A percentile compares a stretch with the other conserved stretches of the same genome.
Evolutionary conservation across 2,888 invertebrate genomes (phyloP).

Genomic region (Phoenoteleia sp.): DNA sequence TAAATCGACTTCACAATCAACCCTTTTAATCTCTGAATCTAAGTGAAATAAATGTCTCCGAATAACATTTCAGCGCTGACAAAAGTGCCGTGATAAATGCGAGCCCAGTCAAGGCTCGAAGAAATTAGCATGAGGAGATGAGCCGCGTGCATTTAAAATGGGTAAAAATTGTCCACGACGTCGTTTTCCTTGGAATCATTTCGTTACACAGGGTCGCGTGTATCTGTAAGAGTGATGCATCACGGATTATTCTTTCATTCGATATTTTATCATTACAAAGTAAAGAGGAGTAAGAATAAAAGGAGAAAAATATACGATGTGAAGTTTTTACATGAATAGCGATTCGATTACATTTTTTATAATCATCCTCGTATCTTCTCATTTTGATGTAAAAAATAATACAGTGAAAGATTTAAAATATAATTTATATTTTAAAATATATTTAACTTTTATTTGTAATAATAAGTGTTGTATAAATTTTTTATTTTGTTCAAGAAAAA

Average conservation of each 20-base stretch:
- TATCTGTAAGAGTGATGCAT: conserved; percentile 26
- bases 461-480: too few relatives aligned
- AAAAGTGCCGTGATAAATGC: conserved; percentile 25
- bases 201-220: conserved; percentile 72
- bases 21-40: conserved; percentile 19
- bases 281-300: conserved; percentile 1
- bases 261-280: conserved; percentile 45
- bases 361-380: too few relatives aligned
- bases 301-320: too few relatives aligned
- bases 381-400: too few relatives aligned
- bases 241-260: conserved; percentile 33
- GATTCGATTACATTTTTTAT: too few relatives aligned
- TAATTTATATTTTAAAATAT: too few relatives aligned
- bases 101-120: conserved; percentile 19
- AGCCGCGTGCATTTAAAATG: conserved; percentile 54
- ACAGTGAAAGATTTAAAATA: too few relatives aligned
- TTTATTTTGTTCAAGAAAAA: too few relatives aligned
- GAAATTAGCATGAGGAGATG: conserved; percentile 54
- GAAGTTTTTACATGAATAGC: too few relatives aligned
- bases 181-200: conserved; percentile 79
- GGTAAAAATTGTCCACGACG: conserved; percentile 75
- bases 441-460: too few relatives aligned
- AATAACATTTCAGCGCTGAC: conserved; percentile 27
- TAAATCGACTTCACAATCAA: conserved; percentile 7
- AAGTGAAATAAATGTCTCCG: conserved; percentile 18